These are phyloP conservation scores for Cygnus atratus DNA, from an alignment of 2,113 vertebrate species.

Conservation along the genomic window DNA sequence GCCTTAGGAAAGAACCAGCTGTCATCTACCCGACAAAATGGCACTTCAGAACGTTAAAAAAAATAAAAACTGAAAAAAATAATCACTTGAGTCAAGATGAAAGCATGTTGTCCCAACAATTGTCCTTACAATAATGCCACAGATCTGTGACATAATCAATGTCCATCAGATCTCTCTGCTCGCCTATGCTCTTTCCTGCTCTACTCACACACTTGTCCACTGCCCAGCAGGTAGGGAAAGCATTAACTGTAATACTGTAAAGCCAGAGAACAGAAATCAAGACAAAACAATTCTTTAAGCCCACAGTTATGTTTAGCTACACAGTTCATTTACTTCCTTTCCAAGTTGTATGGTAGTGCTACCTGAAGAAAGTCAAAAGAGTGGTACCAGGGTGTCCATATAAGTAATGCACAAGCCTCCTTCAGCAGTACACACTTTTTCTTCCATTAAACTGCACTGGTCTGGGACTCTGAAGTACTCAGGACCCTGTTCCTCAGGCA, in stretches of 20 bases:
- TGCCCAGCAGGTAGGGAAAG: not conserved
- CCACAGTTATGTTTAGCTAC: not conserved
- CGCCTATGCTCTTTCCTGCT: rapidly evolving
- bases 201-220: not conserved
- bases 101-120: not conserved
- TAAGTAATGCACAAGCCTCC: not conserved
- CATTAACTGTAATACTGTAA: not conserved
- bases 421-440: not conserved
- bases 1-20: not conserved
- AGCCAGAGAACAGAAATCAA: not conserved
- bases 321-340: not conserved
- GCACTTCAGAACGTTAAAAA: not conserved
- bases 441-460: not conserved
- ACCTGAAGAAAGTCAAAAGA: not conserved
- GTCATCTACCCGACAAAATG: not conserved
- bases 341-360: not conserved
- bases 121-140: not conserved
- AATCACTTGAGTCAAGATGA: not conserved
- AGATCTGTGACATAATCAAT: not conserved
- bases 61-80: no score
- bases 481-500: not conserved
- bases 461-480: not conserved
- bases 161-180: not conserved
- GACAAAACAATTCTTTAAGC: not conserved
- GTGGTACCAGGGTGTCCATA: not conserved